phyloP scores from a whole-genome alignment of 2,113 vertebrate genomes.

The Elephantulus edwardii region DNA sequence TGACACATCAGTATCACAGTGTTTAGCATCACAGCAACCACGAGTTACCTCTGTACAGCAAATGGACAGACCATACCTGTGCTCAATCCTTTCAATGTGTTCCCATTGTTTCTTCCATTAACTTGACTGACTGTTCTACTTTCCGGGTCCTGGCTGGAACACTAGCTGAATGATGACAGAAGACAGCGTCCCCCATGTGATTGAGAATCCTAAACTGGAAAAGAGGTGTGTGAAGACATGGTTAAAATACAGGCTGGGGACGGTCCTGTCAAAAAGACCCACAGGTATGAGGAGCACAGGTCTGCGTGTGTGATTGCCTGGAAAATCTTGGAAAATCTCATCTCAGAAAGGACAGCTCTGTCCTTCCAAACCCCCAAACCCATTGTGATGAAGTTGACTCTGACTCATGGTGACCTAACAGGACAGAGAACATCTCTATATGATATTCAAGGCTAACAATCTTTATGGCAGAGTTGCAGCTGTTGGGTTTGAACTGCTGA shows the following conservation, averaged over 20 bases:
- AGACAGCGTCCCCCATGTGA: not conserved
- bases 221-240: not conserved
- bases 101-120: not conserved
- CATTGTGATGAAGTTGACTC: no score
- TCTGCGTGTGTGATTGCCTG: rapidly evolving
- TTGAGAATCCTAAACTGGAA: not conserved
- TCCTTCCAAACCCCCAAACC: no score
- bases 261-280: rapidly evolving
- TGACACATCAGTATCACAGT: no score
- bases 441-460: no score
- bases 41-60: no score
- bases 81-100: not conserved
- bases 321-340: not conserved
- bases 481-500: no score
- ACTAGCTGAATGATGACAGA: not conserved
- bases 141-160: not conserved
- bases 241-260: not conserved
- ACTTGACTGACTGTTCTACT: not conserved
- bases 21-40: no score
- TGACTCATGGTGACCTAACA: no score
- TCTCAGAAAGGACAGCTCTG: no score
- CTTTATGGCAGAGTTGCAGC: no score
- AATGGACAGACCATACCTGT: no score
- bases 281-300: not conserved
- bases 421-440: no score